Evolutionary conservation across 35 echinoderm and acorn worm genomes (phyloP).

Genomic region (Apostichopus californicus): DNA sequence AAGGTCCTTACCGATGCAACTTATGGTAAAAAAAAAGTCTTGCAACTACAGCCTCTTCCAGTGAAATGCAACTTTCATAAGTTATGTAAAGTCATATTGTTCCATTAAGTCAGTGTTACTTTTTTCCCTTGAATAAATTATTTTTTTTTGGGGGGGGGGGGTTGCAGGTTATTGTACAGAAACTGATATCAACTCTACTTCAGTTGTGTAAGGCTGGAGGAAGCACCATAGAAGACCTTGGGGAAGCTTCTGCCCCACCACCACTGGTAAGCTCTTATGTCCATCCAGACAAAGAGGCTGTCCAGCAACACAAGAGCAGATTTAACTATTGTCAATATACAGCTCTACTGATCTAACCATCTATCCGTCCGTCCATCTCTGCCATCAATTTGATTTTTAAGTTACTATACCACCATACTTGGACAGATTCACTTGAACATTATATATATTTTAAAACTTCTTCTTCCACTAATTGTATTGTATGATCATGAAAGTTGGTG

Average conservation of each 20-base stretch:
- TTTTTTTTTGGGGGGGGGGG: background rate
- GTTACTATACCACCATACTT: too few species aligned
- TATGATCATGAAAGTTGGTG: too few species aligned
- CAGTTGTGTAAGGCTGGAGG: background rate
- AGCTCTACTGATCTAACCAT: too few species aligned
- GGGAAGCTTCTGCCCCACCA: conserved; percentile 9
- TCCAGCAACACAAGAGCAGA: background rate
- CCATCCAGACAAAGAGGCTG: conserved; percentile 36
- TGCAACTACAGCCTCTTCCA: background rate
- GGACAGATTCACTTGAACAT: too few species aligned
- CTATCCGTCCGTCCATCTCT: too few species aligned
- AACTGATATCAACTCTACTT: background rate
- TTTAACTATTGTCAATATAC: background rate
- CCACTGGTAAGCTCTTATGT: background rate
- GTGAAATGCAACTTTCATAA: background rate
- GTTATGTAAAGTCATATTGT: background rate
- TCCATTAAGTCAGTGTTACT: background rate
- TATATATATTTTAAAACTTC: too few species aligned
- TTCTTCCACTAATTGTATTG: too few species aligned
- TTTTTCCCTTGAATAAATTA: background rate
- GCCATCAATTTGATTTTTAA: too few species aligned
- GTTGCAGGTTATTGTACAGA: background rate
- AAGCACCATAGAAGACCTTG: background rate
- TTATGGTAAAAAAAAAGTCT: conserved; percentile 11
- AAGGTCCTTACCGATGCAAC: conserved; percentile 18